Evolutionary conservation across 2,888 invertebrate species (phyloP).

Genomic region (Synanthedon tipuliformis): DNA sequence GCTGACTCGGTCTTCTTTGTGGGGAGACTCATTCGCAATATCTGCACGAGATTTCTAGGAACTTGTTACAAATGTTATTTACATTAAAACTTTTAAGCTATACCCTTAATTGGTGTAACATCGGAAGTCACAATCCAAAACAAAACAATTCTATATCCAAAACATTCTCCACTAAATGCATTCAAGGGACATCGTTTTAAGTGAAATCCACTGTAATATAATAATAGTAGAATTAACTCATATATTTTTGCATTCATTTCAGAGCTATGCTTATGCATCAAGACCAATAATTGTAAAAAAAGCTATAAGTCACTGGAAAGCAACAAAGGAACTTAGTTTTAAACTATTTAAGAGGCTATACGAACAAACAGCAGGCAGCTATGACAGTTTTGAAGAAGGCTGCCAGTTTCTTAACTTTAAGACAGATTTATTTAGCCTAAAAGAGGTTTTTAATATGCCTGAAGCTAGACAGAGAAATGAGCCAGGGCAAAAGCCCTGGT

Average conservation of each 20-base stretch:
- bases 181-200: no score
- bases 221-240: no score
- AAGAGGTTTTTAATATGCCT: conserved; percentile 83
- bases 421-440: conserved; percentile 80
- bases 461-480: conserved; percentile 72
- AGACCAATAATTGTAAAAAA: conserved; percentile 83
- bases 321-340: conserved; percentile 75
- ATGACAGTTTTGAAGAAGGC: conserved; percentile 80
- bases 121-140: no score
- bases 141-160: no score
- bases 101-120: no score
- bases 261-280: conserved; percentile 80
- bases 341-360: conserved; percentile 78
- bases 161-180: no score
- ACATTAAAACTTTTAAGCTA: no score
- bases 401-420: conserved; percentile 91
- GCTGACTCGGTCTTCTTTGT: no score
- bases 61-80: no score
- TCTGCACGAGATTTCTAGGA: no score
- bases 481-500: conserved; percentile 80
- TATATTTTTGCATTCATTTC: conserved; percentile 14
- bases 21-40: no score
- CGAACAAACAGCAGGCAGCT: conserved; percentile 74
- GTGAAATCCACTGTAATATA: no score
- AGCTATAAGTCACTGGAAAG: conserved; percentile 82